Evolutionary conservation across 2,113 vertebrate genomes (phyloP), one percentile per base, ranked within the genome.

Genomic region (Pristiophorus japonicus): DNA sequence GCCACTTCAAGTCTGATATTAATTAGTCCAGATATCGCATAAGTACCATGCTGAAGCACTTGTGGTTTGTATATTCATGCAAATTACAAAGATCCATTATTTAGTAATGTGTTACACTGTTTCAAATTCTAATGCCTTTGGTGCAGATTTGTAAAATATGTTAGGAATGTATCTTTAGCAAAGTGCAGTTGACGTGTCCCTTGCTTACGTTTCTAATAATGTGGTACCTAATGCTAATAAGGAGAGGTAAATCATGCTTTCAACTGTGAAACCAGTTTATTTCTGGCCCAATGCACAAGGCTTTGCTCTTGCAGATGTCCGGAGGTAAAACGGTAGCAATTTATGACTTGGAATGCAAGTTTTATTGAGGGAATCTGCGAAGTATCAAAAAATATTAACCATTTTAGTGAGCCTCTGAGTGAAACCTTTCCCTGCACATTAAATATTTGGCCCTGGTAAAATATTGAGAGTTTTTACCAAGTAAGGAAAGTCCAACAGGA

Each of bases 311-410:
- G 24, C 62, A 42, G 0, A 65, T 66, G n/a, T 66, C 63, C 62
- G 38, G 90, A 10, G 55, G 27, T 92, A 62, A 18, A 92, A 63
- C 59, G 10, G 18, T 63, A 3, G 34, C 34, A 63, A 63, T 65
- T 92, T 92, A 42, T 38, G 62, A 34, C 51, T 51, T 59, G 27
- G 55, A 92, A 62, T 38, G 30, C 24, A 22, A 18, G 18, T 63
- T 51, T 92, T 92, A 90, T 90, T 59, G 87, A 55, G 24, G 27
- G 38, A 90, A 30, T 90, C 87, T 59, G 24, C 34, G n/a, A 63
- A 42, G 12, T 92, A 62, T 65, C 24, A 66, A 66, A 38, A 94
- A 51, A 94, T 73, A 30, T 94, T 94, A 94, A 94, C 66, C 45
- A 70, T 73, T 34, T 94, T 12, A 94, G 42, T 47, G 11, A 27